These are phyloP conservation scores for Aplysina aerophoba DNA, from an alignment of 37 sponge, comb jelly and placozoan species.

Conservation along the genomic window DNA sequence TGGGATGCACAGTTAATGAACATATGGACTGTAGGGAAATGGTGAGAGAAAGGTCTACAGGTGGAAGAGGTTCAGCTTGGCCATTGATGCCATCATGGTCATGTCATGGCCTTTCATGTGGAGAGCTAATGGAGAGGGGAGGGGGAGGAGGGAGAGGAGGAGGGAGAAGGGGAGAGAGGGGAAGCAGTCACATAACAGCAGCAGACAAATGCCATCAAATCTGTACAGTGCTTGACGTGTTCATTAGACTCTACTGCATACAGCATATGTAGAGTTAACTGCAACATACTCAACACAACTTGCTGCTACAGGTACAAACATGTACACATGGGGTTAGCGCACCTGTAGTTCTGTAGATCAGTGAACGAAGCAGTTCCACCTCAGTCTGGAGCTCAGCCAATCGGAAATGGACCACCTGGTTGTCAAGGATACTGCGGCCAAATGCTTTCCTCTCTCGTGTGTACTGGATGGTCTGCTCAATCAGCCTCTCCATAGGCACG, in stretches of 20 bases:
- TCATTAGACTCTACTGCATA: too few relatives aligned
- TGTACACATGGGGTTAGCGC: not conserved
- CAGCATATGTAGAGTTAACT: too few relatives aligned
- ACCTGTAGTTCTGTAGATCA: slow-evolving; percentile 76
- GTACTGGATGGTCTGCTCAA: slow-evolving; percentile 79
- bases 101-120: slow-evolving; percentile 78
- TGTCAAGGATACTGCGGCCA: slow-evolving; percentile 81
- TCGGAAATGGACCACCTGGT: slow-evolving; percentile 91
- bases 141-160: too few relatives aligned
- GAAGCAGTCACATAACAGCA: too few relatives aligned
- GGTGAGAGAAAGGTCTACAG: too few relatives aligned
- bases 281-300: too few relatives aligned
- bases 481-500: slow-evolving; percentile 65
- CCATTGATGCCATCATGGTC: slow-evolving; percentile 96
- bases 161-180: too few relatives aligned
- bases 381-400: slow-evolving; percentile 93
- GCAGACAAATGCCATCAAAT: too few relatives aligned
- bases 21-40: too few relatives aligned
- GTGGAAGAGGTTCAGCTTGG: slow-evolving; percentile 96
- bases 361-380: slow-evolving; percentile 82
- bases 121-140: slow-evolving; percentile 37
- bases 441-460: slow-evolving; percentile 88
- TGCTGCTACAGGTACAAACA: not conserved
- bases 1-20: too few relatives aligned
- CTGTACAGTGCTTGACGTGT: too few relatives aligned